Evolutionary conservation across 37 sponge, comb jelly and placozoan species (phyloP).

Genomic region (Lycopodina hypogea): DNA sequence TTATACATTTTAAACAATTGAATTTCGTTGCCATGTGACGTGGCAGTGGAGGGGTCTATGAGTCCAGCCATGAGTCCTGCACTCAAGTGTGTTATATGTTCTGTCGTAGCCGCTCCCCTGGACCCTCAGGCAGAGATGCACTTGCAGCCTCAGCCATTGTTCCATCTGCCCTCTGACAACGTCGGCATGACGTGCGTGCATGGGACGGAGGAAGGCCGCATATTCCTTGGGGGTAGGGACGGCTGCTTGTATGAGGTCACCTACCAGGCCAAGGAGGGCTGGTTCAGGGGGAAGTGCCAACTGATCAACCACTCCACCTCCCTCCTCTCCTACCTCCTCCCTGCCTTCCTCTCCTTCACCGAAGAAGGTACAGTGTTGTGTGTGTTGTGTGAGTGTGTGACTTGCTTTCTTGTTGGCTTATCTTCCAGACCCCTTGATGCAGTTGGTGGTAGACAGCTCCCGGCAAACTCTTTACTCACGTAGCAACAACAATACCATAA

Average conservation of each 20-base stretch:
- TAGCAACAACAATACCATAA: constrained; percentile 69
- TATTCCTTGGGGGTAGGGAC: constrained; percentile 87
- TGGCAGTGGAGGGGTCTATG: too few species aligned
- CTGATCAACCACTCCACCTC: constrained; percentile 88
- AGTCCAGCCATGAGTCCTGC: too few species aligned
- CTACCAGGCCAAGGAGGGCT: constrained; percentile 92
- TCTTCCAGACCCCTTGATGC: constrained; percentile 74
- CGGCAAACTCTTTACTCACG: constrained; percentile 83
- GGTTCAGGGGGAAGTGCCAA: constrained; percentile 82
- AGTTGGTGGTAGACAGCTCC: constrained; percentile 71
- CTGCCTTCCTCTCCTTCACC: constrained; percentile 86
- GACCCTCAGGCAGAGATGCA: constrained; percentile 85
- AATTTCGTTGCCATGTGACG: too few species aligned
- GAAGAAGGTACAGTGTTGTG: constrained; percentile 58
- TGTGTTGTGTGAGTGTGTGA: not conserved
- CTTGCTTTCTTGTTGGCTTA: not conserved
- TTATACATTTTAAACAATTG: too few species aligned
- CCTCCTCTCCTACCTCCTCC: constrained; percentile 84
- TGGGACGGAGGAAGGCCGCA: constrained; percentile 67
- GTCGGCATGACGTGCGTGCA: constrained; percentile 61
- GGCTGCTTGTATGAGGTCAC: constrained; percentile 90
- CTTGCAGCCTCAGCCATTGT: constrained; percentile 93
- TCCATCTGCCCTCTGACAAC: constrained; percentile 84
- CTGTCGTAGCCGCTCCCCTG: constrained; percentile 15
- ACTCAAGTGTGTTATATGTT: too few species aligned